These are phyloP conservation scores for Pygoscelis adeliae DNA, from an alignment of 2,113 vertebrate genomes.

Conservation along the genomic window DNA sequence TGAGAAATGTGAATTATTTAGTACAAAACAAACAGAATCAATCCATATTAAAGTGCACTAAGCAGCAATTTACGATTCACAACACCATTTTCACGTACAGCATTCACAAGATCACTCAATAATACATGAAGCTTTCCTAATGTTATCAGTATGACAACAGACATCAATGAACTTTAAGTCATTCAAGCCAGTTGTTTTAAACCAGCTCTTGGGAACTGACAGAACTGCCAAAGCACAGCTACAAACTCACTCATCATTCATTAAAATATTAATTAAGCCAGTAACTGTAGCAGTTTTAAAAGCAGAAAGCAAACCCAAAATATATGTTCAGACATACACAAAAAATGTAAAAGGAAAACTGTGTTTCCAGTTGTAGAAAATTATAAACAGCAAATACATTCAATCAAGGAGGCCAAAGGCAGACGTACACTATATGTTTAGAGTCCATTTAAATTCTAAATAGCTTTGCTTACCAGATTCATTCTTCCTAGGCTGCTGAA, in stretches of 20 bases:
- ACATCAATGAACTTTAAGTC: conserved; percentile 37
- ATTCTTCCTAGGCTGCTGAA: neutral
- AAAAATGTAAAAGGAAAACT: neutral
- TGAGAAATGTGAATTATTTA: conserved; percentile 52
- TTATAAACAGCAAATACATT: neutral
- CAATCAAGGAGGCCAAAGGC: neutral
- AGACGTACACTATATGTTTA: neutral
- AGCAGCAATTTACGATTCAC: conserved; percentile 39
- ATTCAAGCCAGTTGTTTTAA: neutral
- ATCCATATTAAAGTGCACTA: conserved; percentile 11
- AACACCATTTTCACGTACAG: neutral
- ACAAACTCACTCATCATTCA: neutral
- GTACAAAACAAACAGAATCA: conserved; percentile 2
- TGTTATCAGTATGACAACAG: neutral
- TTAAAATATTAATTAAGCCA: neutral
- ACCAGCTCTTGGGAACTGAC: conserved; percentile 1
- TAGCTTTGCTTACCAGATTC: neutral
- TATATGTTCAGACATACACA: neutral
- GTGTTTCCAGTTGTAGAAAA: neutral
- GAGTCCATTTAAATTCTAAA: neutral
- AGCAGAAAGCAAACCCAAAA: neutral
- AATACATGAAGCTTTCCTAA: conserved; percentile 43
- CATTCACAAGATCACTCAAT: conserved; percentile 14
- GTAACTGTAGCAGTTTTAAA: neutral
- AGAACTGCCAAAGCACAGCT: neutral